A percentile compares a stretch with the other conserved stretches of the same genome.
Evolutionary conservation across 1,140 invertebrate species (phyloP).

Genomic region (Pogonomyrmex californicus): DNA sequence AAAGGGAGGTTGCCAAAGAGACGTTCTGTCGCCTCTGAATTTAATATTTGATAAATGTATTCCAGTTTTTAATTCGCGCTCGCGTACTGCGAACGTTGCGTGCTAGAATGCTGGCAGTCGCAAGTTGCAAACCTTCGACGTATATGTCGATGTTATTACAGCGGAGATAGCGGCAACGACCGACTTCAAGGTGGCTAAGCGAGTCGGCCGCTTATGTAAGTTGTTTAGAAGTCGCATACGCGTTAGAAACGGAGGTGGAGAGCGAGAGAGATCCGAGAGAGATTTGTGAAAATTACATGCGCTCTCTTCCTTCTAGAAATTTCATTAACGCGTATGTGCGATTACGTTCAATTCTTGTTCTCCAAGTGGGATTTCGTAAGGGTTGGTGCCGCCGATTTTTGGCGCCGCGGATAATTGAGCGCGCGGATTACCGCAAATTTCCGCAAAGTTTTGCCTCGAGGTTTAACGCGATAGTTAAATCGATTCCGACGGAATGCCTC

Average conservation of each 20-base stretch:
- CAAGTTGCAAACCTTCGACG: conserved; percentile 69
- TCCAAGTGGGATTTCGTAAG: neutral
- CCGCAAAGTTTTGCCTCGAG: neutral
- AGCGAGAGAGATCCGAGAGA: conserved; percentile 15
- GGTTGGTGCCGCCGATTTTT: neutral
- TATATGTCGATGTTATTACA: conserved; percentile 62
- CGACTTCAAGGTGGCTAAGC: conserved; percentile 78
- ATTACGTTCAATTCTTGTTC: conserved; percentile 24
- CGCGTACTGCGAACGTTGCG: neutral
- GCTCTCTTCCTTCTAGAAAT: neutral
- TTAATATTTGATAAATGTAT: conserved; percentile 9
- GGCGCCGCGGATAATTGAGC: neutral
- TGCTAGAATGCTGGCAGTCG: conserved; percentile 65
- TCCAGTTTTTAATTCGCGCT: neutral
- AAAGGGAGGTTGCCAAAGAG: neutral
- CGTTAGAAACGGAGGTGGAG: conserved; percentile 10
- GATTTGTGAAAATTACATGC: neutral
- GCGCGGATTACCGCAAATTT: neutral
- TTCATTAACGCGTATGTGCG: conserved; percentile 4
- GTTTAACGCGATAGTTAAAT: neutral
- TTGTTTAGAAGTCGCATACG: conserved; percentile 57
- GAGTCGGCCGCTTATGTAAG: conserved; percentile 71
- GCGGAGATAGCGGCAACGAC: conserved; percentile 77
- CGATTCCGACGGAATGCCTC: neutral
- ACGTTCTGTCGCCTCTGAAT: conserved; percentile 41